Evolutionary conservation across 2,113 vertebrate genomes (phyloP), one percentile per base, ranked within the genome.

Genomic region (Plecturocebus donacophilus): DNA sequence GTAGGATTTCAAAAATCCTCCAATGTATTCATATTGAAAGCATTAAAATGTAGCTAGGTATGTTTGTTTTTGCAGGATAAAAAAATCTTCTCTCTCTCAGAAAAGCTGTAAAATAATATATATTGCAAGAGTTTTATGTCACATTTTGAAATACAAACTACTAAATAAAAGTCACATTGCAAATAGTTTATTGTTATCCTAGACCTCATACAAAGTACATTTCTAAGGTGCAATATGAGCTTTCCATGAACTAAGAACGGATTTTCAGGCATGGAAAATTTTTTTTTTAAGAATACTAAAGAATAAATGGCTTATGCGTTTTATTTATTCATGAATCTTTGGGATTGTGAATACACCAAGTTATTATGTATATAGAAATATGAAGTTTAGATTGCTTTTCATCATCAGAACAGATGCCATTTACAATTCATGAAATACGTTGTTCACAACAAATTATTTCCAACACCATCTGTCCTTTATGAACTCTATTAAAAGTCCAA

Each of bases 271-370:
- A 56, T 5, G 30, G 6, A 70, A 42, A 90, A 45, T 89, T 81
- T 64, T 91, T 95, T 85, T 49, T 95, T 89, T 77, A 91, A 35
- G 32, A 86, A 75, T 77, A 52, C 27, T 79, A 27, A 83, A 94
- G 42, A 66, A 52, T 38, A 90, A 94, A 81, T 84, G 17, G 5
- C 47, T 93, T 75, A 70, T 61, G 2, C 49, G 11, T 90, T 71
- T 83, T 88, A 87, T 87, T 94, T 91, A 82, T 87, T 96, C n/a
- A 76, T 89, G 14, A 80, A 61, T 20, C 11, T 94, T 95, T 58
- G 40, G 38, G 96, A 79, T 56, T 88, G 20, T 40, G 35, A 89
- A 66, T 58, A 96, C 0, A 81, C 25, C 6, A 38, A 86, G 45
- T 77, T 84, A 91, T 45, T 96, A 80, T 42, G 84, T 80, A 87